Conservation (phyloP, 2,113 vertebrate species). For the Hymenochirus boettgeri region DNA sequence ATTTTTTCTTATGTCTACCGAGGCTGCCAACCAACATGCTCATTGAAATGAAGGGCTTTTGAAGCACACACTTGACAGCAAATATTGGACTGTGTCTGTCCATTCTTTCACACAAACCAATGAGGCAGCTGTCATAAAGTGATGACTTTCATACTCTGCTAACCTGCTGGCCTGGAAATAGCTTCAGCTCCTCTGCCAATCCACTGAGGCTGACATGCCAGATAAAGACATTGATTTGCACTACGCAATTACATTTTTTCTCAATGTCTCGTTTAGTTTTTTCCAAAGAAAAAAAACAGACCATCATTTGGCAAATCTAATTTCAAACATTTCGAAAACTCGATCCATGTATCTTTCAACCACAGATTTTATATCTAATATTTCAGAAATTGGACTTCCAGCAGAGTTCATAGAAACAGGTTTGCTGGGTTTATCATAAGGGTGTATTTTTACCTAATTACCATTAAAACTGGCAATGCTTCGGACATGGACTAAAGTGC, state of each 20-base stretch:
- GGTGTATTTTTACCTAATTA: neutral
- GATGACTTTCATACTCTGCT: slow-evolving; percentile 20
- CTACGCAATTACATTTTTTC: neutral
- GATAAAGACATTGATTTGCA: slow-evolving; percentile 13
- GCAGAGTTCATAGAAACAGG: neutral
- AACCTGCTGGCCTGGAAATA: slow-evolving; percentile 26
- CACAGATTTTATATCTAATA: neutral
- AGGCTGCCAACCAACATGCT: slow-evolving; percentile 15
- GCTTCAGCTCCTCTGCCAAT: slow-evolving; percentile 7
- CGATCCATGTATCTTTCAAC: neutral
- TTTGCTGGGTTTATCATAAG: neutral
- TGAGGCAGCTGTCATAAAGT: slow-evolving; percentile 11
- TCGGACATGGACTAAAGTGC: no score
- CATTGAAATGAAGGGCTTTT: slow-evolving; percentile 15
- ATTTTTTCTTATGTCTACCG: slow-evolving; percentile 22
- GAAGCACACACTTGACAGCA: slow-evolving; percentile 18
- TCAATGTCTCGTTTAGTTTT: neutral
- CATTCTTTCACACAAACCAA: neutral
- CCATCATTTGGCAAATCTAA: neutral
- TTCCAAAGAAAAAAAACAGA: neutral
- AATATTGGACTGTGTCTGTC: slow-evolving; percentile 6
- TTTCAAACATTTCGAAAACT: neutral
- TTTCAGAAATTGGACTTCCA: neutral
- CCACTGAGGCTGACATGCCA: slow-evolving; percentile 5
- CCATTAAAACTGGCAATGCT: neutral